A percentile compares a stretch with the other conserved stretches of the same genome.
phyloP scores from a whole-genome alignment of 2,797 vertebrate species.

The Poliocrania exsul region DNA sequence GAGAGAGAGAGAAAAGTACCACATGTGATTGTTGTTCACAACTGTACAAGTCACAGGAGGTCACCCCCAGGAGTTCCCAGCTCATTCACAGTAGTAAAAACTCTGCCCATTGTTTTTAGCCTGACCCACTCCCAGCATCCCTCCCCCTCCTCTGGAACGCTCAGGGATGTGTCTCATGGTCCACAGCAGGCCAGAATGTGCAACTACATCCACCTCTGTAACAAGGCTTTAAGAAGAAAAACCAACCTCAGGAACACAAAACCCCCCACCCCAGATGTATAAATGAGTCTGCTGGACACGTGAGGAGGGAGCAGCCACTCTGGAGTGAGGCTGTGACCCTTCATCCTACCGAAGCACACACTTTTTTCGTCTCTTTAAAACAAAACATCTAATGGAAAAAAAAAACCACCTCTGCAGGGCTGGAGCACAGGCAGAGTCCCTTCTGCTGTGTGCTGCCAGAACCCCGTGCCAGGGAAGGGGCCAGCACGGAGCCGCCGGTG shows the following conservation, averaged over 20 bases:
- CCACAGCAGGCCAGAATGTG: constrained; percentile 27
- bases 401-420: background rate
- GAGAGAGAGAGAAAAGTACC: constrained; percentile 43
- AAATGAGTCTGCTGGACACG: background rate
- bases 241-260: background rate
- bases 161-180: background rate
- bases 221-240: background rate
- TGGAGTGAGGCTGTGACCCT: background rate
- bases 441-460: background rate
- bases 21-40: constrained; percentile 67
- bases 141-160: background rate
- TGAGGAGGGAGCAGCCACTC: background rate
- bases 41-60: constrained; percentile 64
- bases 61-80: constrained; percentile 19
- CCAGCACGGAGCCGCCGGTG: background rate
- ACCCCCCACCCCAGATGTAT: background rate
- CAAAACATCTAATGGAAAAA: background rate
- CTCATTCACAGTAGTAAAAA: constrained; percentile 68
- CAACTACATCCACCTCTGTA: constrained; percentile 22
- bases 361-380: background rate
- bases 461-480: background rate
- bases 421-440: background rate
- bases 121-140: background rate
- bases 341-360: background rate
- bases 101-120: background rate